Conservation (phyloP, 2,113 vertebrate genomes). For the Lontra canadensis region DNA sequence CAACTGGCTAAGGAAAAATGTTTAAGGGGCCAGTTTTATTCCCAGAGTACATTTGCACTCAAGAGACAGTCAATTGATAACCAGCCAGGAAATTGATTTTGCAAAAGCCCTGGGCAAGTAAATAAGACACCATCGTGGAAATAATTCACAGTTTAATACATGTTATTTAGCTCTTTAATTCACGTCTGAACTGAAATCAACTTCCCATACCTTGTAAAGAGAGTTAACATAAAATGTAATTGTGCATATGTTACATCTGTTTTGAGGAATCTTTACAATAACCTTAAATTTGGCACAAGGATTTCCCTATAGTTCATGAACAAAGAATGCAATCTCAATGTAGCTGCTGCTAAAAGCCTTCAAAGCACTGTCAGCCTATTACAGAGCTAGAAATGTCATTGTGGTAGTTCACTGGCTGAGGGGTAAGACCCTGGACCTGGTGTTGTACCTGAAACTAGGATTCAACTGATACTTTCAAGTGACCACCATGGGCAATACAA, state of each 20-base stretch:
- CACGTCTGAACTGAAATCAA: background rate
- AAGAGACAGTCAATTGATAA: background rate
- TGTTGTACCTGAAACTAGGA: background rate
- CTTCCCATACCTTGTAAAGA: background rate
- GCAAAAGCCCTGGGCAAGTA: background rate
- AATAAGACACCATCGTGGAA: background rate
- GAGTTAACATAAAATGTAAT: background rate
- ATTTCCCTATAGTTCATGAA: background rate
- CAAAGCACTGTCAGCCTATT: background rate
- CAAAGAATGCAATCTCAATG: background rate
- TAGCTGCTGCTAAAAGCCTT: background rate
- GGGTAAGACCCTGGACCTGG: rapidly evolving
- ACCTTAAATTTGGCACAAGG: background rate
- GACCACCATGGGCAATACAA: background rate
- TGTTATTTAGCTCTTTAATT: background rate
- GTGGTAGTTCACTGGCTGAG: background rate
- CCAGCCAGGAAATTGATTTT: background rate
- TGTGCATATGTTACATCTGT: background rate
- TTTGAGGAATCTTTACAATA: background rate
- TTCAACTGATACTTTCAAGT: background rate
- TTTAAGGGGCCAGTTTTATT: background rate
- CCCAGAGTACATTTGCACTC: background rate
- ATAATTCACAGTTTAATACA: background rate
- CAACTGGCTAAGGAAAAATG: background rate
- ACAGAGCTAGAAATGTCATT: too few species aligned